phyloP scores from a whole-genome alignment of 2,888 invertebrate genomes.

The Ennomos fuscantarius region DNA sequence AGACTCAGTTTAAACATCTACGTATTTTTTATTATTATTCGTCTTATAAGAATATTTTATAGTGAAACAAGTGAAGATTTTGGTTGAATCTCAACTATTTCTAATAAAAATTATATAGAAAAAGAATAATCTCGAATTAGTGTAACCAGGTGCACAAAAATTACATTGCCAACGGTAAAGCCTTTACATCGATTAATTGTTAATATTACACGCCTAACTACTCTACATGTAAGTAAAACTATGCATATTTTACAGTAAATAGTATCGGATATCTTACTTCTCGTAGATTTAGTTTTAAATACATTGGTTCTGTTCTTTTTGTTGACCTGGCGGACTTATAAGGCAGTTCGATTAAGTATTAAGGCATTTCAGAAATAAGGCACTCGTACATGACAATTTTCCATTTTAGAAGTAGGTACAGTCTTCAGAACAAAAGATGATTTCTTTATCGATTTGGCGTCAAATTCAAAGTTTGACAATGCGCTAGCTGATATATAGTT shows the following conservation, averaged over 20 bases:
- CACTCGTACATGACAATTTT: slow-evolving; percentile 34
- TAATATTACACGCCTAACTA: slow-evolving; percentile 46
- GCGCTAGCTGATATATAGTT: too few relatives aligned
- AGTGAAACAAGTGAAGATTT: too few relatives aligned
- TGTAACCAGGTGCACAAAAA: slow-evolving; percentile 81
- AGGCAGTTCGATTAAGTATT: slow-evolving; percentile 28
- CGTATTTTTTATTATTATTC: too few relatives aligned
- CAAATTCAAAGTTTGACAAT: too few relatives aligned
- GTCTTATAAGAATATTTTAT: too few relatives aligned
- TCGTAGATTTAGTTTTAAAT: slow-evolving; percentile 43
- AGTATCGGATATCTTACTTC: slow-evolving; percentile 38
- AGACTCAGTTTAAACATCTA: too few relatives aligned
- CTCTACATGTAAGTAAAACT: slow-evolving; percentile 54
- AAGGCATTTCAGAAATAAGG: slow-evolving; percentile 48
- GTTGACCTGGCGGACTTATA: slow-evolving; percentile 77
- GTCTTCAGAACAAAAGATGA: slow-evolving; percentile 6
- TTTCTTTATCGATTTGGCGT: background rate
- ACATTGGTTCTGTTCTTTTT: slow-evolving; percentile 81
- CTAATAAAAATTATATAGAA: background rate
- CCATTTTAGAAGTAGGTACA: slow-evolving; percentile 12
- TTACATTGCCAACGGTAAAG: slow-evolving; percentile 79
- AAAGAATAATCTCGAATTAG: slow-evolving; percentile 55
- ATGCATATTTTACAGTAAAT: slow-evolving; percentile 43
- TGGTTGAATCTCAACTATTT: too few relatives aligned
- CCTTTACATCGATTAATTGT: slow-evolving; percentile 52